Evolutionary conservation across 2,113 vertebrate species (phyloP).

Genomic region (Phrynosoma platyrhinos): DNA sequence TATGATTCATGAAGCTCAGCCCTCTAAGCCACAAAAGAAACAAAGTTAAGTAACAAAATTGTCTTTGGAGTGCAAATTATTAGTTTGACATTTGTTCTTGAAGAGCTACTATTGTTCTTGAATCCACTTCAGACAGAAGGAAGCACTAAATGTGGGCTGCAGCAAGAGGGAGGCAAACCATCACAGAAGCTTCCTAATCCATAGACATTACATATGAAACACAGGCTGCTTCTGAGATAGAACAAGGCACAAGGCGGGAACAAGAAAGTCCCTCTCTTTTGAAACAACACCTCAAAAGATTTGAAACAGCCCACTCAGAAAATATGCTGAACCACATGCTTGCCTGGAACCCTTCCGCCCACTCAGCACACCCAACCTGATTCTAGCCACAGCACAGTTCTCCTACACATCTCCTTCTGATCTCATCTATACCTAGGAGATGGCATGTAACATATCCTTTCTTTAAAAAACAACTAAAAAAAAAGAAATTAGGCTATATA

Average conservation of each 20-base stretch:
- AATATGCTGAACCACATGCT: not conserved
- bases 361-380: not conserved
- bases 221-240: not conserved
- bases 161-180: not conserved
- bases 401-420: not conserved
- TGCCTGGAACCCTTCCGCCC: conserved; percentile 11
- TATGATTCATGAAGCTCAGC: conserved; percentile 37
- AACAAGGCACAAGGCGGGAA: not conserved
- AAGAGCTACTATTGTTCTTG: conserved; percentile 37
- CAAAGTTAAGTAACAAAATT: conserved; percentile 39
- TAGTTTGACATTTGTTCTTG: conserved; percentile 51
- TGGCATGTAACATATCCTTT: not conserved
- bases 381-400: not conserved
- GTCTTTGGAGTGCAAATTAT: conserved; percentile 30
- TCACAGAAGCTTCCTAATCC: conserved; percentile 30
- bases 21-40: conserved; percentile 48
- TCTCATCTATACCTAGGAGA: not conserved
- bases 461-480: not conserved
- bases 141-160: conserved; percentile 24
- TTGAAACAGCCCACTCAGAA: conserved; percentile 11
- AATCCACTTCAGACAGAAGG: conserved; percentile 45
- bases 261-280: conserved; percentile 22
- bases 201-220: conserved; percentile 9
- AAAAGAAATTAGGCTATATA: not conserved
- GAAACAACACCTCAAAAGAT: conserved; percentile 29